Evolutionary conservation across 2,888 invertebrate species (phyloP), one percentile per base, ranked within the genome.

Genomic region (Tortricodes alternella): DNA sequence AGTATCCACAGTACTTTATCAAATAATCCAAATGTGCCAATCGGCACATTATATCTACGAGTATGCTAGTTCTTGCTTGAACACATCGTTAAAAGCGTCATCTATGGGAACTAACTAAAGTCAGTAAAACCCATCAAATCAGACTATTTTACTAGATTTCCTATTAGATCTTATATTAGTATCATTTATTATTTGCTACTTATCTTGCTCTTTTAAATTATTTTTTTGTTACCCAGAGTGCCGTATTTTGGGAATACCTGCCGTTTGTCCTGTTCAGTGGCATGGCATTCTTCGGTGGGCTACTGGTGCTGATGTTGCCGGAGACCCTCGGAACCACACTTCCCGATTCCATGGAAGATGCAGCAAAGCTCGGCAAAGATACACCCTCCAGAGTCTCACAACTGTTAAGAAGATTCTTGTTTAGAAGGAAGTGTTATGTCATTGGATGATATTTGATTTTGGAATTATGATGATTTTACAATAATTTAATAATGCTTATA

Each of bases 301-400:
- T 71, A 13, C 64, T 90, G 7, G 73, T 85, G 1, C 68, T 90
- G 21, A 66, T 78, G 13, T 86, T 90, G 46, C 91, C 91, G 0
- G 91, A 91, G 73, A 91, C 91, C 9, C 76, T 84, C 32, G 83
- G 86, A 51, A 61, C 76, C 4, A 73, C 79, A 18, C 64, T 91
- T 49, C 91, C 91, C 24, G 82, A 89, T 39, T 89, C 87, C 9
- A 74, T 91, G 44, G 73, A 83, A 55, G 87, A 91, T 53, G 89
- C 91, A 1, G 69, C 78, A 5, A 16, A 32, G 3, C 29, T 48
- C 9, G 48, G 48, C 29, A 23, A 13, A n/a, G 23, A 8, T 15
- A 7, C 13, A 5, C 15, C 15, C 9, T 41, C 39, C 13, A 7
- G 23, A 9, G 9, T n/a, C 24, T 3, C 9, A 4, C 5, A 16